Evolutionary conservation across 2,113 vertebrate species (phyloP).

Genomic region (Ondatra zibethicus): DNA sequence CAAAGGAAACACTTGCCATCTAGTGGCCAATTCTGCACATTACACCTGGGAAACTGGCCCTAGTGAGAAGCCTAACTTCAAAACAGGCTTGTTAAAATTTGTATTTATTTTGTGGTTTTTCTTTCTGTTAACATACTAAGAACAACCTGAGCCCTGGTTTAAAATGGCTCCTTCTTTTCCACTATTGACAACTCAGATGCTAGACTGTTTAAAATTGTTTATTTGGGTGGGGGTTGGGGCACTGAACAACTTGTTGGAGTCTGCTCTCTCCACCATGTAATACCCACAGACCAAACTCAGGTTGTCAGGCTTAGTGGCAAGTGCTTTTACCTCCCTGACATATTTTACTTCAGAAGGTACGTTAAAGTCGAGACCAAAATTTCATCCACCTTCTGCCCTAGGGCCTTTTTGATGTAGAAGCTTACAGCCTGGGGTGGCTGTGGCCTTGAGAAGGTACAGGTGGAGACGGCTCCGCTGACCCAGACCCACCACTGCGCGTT

Average conservation of each 20-base stretch:
- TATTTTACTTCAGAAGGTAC: neutral
- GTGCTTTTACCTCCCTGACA: neutral
- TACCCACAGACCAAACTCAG: neutral
- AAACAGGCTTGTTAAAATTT: neutral
- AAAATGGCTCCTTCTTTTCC: slow-evolving; percentile 30
- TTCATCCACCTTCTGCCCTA: neutral
- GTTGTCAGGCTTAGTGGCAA: neutral
- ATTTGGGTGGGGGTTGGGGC: neutral
- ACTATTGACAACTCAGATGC: neutral
- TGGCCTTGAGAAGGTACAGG: neutral
- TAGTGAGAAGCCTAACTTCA: neutral
- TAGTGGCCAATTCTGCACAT: slow-evolving; percentile 48
- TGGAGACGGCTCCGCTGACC: neutral
- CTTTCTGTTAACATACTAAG: neutral
- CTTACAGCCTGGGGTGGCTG: neutral
- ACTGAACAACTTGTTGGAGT: neutral
- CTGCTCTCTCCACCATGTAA: neutral
- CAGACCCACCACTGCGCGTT: neutral
- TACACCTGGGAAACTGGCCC: neutral
- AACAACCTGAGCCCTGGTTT: neutral
- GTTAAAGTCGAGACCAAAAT: neutral
- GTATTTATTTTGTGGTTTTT: neutral
- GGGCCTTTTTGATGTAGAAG: neutral
- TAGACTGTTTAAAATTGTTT: neutral
- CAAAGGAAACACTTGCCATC: slow-evolving; percentile 52